phyloP scores from a whole-genome alignment of 2,888 invertebrate species.

The Orchesella flavescens region DNA sequence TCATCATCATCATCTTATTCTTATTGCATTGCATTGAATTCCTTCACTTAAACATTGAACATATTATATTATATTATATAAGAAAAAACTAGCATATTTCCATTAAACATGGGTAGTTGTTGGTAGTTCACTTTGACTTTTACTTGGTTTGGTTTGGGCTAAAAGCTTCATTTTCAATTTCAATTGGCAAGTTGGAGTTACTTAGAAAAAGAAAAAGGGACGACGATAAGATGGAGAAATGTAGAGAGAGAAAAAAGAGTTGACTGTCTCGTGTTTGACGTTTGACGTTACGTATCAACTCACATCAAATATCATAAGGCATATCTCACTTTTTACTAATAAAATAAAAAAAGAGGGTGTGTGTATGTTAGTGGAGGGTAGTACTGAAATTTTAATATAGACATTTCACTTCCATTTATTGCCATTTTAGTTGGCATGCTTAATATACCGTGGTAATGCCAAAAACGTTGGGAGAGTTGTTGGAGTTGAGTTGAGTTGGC shows the following conservation, averaged over 20 bases:
- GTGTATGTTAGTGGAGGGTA: neutral
- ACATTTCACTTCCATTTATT: slow-evolving; percentile 1
- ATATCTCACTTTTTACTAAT: neutral
- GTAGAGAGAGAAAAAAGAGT: neutral
- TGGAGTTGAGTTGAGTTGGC: too few species aligned
- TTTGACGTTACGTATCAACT: neutral
- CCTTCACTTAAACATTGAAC: neutral
- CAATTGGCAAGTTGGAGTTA: too few species aligned
- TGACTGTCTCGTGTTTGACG: too few species aligned
- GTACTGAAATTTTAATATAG: neutral
- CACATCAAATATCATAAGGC: neutral
- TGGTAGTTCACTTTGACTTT: too few species aligned
- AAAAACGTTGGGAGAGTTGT: neutral
- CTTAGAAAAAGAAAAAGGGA: too few species aligned
- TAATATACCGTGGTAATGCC: neutral
- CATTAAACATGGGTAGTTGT: neutral
- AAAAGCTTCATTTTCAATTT: too few species aligned
- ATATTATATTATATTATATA: too few species aligned
- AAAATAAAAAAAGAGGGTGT: neutral
- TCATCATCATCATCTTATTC: neutral
- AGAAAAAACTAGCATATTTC: neutral
- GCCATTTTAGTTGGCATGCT: neutral
- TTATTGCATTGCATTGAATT: neutral
- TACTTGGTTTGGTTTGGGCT: too few species aligned
- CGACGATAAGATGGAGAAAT: neutral